Conservation (phyloP, 2,888 invertebrate species). For the Parasteatoda lunata region DNA sequence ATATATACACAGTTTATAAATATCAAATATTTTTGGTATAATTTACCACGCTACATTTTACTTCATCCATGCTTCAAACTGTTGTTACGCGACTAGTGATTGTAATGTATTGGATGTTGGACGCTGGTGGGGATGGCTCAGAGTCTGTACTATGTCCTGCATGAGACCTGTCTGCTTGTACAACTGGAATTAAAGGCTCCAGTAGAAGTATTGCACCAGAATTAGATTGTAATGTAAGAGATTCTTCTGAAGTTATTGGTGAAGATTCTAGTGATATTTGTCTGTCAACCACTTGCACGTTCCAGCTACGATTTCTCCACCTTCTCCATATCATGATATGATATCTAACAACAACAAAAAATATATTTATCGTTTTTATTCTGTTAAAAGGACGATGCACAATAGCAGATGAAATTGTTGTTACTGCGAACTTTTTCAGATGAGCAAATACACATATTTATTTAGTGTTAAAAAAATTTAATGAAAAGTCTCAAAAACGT, state of each 20-base stretch:
- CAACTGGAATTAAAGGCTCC: not conserved
- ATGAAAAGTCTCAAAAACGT: too few relatives aligned
- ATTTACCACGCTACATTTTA: too few relatives aligned
- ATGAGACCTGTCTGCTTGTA: not conserved
- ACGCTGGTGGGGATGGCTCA: not conserved
- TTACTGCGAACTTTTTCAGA: too few relatives aligned
- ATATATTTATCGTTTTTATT: not conserved
- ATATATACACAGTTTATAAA: too few relatives aligned
- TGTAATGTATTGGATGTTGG: not conserved
- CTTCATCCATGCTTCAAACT: not conserved
- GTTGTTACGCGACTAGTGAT: not conserved
- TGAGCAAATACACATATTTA: too few relatives aligned
- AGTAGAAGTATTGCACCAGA: not conserved
- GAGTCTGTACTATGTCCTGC: not conserved
- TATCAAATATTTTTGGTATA: too few relatives aligned
- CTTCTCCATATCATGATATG: slow-evolving; percentile 34
- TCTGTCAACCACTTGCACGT: slow-evolving; percentile 34
- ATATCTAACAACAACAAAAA: slow-evolving; percentile 19
- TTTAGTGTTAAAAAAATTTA: too few relatives aligned
- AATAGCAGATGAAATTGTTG: too few relatives aligned
- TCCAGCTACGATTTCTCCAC: slow-evolving; percentile 47
- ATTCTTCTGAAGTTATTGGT: not conserved
- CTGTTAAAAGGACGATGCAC: not conserved
- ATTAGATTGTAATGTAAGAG: not conserved
- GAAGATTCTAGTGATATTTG: not conserved